Conservation (phyloP, 2,888 invertebrate species). For the Machimus rusticus region DNA sequence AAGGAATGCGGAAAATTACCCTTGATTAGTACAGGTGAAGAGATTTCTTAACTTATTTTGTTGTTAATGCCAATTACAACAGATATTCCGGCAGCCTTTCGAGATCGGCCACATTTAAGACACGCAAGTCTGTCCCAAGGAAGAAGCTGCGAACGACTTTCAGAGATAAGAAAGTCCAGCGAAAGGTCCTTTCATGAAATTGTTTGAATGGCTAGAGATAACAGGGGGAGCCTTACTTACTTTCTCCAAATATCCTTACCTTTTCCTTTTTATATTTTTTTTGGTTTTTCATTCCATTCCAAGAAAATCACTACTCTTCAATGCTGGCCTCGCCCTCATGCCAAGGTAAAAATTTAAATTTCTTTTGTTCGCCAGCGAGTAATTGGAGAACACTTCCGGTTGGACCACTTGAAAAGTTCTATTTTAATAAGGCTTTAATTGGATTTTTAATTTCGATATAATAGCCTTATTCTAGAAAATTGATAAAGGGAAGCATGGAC, state of each 20-base stretch:
- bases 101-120: neutral
- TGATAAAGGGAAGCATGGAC: neutral
- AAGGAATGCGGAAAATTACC: neutral
- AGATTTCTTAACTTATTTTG: neutral
- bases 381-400: neutral
- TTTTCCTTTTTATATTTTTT: neutral
- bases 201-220: neutral
- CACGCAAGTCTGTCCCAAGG: neutral
- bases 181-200: neutral
- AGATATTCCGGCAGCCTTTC: neutral
- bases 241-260: neutral
- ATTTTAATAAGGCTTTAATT: neutral
- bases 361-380: neutral
- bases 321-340: neutral
- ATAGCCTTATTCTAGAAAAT: neutral
- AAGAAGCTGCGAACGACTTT: neutral
- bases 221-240: neutral
- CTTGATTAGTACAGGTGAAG: neutral
- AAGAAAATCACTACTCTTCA: neutral
- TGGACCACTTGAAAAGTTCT: neutral
- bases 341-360: neutral
- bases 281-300: neutral
- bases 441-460: neutral
- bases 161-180: neutral
- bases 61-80: neutral